phyloP scores from a whole-genome alignment of 2,113 vertebrate genomes.

The Perccottus glenii region DNA sequence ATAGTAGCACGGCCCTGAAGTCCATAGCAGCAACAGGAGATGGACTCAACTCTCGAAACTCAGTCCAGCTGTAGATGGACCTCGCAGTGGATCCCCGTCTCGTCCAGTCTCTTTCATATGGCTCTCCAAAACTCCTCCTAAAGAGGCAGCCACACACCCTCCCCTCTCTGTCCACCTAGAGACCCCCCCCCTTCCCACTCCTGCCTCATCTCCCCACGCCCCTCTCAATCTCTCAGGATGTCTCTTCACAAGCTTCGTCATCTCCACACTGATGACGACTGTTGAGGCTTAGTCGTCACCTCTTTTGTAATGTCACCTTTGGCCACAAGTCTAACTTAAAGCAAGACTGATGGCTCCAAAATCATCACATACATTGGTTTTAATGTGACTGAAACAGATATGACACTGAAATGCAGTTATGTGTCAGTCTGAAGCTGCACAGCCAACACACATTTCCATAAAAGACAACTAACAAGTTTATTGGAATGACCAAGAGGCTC shows the following conservation, averaged over 20 bases:
- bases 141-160: slow-evolving; percentile 33
- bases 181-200: slow-evolving; percentile 31
- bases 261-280: slow-evolving; percentile 45
- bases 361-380: background rate
- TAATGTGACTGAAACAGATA: slow-evolving; percentile 16
- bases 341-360: slow-evolving; percentile 2
- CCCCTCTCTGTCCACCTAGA: slow-evolving; percentile 69
- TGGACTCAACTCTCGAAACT: slow-evolving; percentile 22
- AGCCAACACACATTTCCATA: slow-evolving; percentile 18
- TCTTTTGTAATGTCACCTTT: background rate
- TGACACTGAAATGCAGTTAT: slow-evolving; percentile 6
- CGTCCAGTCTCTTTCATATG: slow-evolving; percentile 31
- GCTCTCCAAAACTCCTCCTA: slow-evolving; percentile 47
- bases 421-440: background rate
- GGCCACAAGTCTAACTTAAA: background rate
- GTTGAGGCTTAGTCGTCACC: slow-evolving; percentile 4
- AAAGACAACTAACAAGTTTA: slow-evolving; percentile 22
- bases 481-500: slow-evolving; percentile 15
- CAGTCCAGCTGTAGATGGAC: slow-evolving; percentile 27
- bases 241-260: slow-evolving; percentile 57
- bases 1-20: slow-evolving; percentile 71
- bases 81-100: slow-evolving; percentile 23
- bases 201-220: slow-evolving; percentile 50
- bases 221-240: slow-evolving; percentile 30
- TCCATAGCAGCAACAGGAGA: slow-evolving; percentile 70